These are phyloP conservation scores for Drosophila willistoni DNA, from an alignment of 1,140 invertebrate genomes.

Conservation along the genomic window DNA sequence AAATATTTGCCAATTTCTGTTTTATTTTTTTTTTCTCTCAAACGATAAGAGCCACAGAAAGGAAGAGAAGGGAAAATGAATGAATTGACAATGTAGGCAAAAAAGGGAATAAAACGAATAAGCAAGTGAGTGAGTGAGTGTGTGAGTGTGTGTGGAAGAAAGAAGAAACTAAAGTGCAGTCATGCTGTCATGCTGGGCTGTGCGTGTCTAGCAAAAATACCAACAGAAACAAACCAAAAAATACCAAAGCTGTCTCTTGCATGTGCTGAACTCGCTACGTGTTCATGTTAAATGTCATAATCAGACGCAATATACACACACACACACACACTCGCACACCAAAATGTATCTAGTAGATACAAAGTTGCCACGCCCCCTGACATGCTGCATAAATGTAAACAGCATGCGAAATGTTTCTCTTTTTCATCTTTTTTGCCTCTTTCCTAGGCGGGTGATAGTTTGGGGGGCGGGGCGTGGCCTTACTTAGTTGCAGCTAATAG, in stretches of 20 bases:
- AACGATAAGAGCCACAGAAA: slow-evolving; percentile 43
- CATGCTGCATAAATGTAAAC: slow-evolving; percentile 62
- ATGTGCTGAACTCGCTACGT: slow-evolving; percentile 70
- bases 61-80: slow-evolving; percentile 45
- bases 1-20: slow-evolving; percentile 50
- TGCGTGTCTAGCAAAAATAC: slow-evolving; percentile 46
- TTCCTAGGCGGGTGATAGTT: neutral
- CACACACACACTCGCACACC: slow-evolving; percentile 7
- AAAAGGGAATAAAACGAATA: slow-evolving; percentile 16
- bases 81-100: slow-evolving; percentile 37
- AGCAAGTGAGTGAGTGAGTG: no score
- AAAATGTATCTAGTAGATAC: slow-evolving; percentile 54
- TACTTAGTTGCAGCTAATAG: slow-evolving; percentile 62
- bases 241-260: slow-evolving; percentile 65
- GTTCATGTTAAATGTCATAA: slow-evolving; percentile 81
- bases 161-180: slow-evolving; percentile 17
- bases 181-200: slow-evolving; percentile 50
- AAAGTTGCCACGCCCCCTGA: slow-evolving; percentile 44
- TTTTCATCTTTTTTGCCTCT: slow-evolving; percentile 17
- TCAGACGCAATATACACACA: slow-evolving; percentile 54
- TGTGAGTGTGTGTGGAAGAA: slow-evolving; percentile 4
- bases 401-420: slow-evolving; percentile 58
- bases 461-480: slow-evolving; percentile 51
- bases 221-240: slow-evolving; percentile 38
- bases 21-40: slow-evolving; percentile 1